Conservation (phyloP, 2,113 vertebrate genomes). For the Apus apus region DNA sequence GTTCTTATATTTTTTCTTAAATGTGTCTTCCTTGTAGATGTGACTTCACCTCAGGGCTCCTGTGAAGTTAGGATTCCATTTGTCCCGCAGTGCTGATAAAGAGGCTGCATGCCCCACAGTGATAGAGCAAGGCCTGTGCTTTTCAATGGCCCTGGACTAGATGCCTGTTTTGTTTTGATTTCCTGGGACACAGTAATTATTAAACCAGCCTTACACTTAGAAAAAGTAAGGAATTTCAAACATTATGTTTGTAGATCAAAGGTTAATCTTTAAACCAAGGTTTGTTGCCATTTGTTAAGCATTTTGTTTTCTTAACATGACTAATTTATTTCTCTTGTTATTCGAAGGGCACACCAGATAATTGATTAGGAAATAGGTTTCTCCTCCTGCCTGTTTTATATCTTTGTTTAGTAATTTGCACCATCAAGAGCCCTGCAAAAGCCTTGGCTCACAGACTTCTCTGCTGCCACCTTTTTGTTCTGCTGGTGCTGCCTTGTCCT, state of each 20-base stretch:
- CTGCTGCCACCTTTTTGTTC: background rate
- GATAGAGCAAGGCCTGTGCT: background rate
- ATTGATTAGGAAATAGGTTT: background rate
- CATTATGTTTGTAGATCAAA: background rate
- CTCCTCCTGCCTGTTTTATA: background rate
- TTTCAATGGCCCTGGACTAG: background rate
- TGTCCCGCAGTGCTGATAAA: rapidly evolving
- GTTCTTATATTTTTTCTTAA: background rate
- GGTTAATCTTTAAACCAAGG: background rate
- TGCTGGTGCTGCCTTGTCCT: background rate
- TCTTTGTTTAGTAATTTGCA: background rate
- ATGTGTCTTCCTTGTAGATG: background rate
- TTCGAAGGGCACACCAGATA: background rate
- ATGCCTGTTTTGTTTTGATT: background rate
- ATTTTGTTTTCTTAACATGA: background rate
- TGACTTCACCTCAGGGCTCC: background rate
- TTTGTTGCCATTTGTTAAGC: background rate
- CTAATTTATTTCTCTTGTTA: background rate
- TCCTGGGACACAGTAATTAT: background rate
- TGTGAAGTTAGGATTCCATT: background rate
- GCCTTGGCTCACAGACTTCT: background rate
- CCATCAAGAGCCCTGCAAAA: background rate
- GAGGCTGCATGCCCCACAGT: background rate
- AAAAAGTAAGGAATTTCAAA: background rate
- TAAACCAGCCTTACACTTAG: background rate